Evolutionary conservation across 2,888 invertebrate genomes (phyloP).

Genomic region (Latrodectus hesperus): DNA sequence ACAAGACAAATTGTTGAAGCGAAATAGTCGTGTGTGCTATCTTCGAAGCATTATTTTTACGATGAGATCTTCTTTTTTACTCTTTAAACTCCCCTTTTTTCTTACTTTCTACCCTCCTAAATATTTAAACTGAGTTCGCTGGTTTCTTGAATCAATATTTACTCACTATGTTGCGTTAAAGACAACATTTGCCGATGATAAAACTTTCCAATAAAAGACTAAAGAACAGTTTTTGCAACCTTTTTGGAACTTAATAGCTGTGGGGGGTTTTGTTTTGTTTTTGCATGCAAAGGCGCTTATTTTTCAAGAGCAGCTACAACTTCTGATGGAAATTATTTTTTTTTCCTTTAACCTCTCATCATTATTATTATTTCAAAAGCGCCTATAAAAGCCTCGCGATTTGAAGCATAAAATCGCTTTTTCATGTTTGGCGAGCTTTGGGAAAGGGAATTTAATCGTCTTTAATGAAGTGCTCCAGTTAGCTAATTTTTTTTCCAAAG

Average conservation of each 20-base stretch:
- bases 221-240: conserved; percentile 60
- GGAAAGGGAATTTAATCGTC: conserved; percentile 66
- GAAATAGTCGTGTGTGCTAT: conserved; percentile 60
- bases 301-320: conserved; percentile 38
- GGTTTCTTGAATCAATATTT: conserved; percentile 69
- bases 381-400: conserved; percentile 50
- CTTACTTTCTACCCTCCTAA: conserved; percentile 39
- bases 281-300: conserved; percentile 38
- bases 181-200: conserved; percentile 68
- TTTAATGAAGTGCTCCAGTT: conserved; percentile 61
- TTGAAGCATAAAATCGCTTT: conserved; percentile 59
- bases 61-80: conserved; percentile 16
- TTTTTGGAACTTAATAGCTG: conserved; percentile 66
- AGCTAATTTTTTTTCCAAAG: conserved; percentile 34
- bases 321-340: conserved; percentile 41
- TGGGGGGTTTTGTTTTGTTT: conserved; percentile 60
- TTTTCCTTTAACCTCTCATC: neutral
- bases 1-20: conserved; percentile 61
- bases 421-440: conserved; percentile 58
- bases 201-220: conserved; percentile 67
- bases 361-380: conserved; percentile 62
- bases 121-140: conserved; percentile 66
- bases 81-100: conserved; percentile 55
- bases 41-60: conserved; percentile 61
- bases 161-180: conserved; percentile 64